These are phyloP conservation scores for Pachyseris speciosa DNA, from an alignment of 64 coral and sea anemone species.

Conservation along the genomic window DNA sequence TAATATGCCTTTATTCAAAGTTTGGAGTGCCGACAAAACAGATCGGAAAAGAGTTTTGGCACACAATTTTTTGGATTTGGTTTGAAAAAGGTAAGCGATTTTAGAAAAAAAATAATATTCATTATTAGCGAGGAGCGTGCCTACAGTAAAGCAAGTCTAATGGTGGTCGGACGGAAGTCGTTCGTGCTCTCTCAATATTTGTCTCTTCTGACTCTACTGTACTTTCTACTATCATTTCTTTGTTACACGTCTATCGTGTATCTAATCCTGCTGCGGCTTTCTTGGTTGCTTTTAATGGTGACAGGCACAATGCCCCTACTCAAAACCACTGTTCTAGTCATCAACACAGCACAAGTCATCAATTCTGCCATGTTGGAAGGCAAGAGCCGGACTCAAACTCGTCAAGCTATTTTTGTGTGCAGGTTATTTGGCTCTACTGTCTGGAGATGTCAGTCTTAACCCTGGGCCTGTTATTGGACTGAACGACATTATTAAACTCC, in stretches of 20 bases:
- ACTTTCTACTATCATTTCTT: conserved; percentile 9
- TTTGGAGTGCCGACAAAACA: too few species aligned
- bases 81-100: too few species aligned
- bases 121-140: too few species aligned
- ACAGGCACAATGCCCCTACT: neutral
- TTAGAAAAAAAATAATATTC: too few species aligned
- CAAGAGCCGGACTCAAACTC: conserved; percentile 23
- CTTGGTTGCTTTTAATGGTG: conserved; percentile 47
- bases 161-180: too few species aligned
- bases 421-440: conserved; percentile 63
- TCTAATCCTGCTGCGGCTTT: conserved; percentile 29
- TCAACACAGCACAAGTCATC: conserved; percentile 27
- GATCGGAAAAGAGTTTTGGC: too few species aligned
- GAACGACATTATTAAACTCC: conserved; percentile 44
- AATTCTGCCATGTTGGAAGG: conserved; percentile 62
- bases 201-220: neutral
- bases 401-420: conserved; percentile 67
- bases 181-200: neutral
- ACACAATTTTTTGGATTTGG: too few species aligned
- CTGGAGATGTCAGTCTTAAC: conserved; percentile 68
- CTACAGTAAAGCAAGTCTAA: too few species aligned
- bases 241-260: conserved; percentile 4
- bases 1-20: too few species aligned
- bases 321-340: conserved; percentile 24
- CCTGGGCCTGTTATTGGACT: conserved; percentile 51